A percentile compares a stretch with the other conserved stretches of the same genome.
These are phyloP conservation scores for Spheniscus mendiculus DNA, from an alignment of 2,113 vertebrate species.

Conservation along the genomic window DNA sequence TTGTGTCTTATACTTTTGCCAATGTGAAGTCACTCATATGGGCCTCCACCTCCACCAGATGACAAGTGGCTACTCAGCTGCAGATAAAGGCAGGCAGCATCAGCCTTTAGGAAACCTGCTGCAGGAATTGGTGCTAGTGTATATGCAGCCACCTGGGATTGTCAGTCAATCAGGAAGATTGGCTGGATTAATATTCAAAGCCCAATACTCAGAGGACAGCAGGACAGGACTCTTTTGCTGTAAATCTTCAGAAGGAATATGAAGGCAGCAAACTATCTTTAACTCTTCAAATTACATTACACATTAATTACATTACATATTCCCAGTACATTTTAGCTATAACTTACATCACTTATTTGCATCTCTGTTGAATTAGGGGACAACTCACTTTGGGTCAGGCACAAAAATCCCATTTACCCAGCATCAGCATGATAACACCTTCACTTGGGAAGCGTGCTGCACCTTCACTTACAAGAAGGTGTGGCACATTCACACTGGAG, in stretches of 20 bases:
- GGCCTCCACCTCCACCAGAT: not conserved
- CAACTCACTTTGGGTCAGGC: not conserved
- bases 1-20: not conserved
- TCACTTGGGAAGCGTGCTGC: not conserved
- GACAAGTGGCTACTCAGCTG: not conserved
- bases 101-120: not conserved
- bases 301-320: not conserved
- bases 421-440: not conserved
- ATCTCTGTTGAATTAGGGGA: not conserved
- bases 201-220: not conserved
- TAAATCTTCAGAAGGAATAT: not conserved
- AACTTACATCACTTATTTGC: not conserved
- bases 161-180: not conserved
- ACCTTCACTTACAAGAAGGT: not conserved
- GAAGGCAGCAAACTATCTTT: not conserved
- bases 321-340: not conserved
- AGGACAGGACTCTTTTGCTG: not conserved
- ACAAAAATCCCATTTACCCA: not conserved
- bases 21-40: not conserved
- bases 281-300: not conserved
- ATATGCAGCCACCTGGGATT: not conserved
- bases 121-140: not conserved
- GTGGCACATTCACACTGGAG: not conserved
- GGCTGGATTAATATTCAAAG: slow-evolving; percentile 35
- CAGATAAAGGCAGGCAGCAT: not conserved